phyloP scores from a whole-genome alignment of 1,140 invertebrate genomes.

The Bombus affinis region DNA sequence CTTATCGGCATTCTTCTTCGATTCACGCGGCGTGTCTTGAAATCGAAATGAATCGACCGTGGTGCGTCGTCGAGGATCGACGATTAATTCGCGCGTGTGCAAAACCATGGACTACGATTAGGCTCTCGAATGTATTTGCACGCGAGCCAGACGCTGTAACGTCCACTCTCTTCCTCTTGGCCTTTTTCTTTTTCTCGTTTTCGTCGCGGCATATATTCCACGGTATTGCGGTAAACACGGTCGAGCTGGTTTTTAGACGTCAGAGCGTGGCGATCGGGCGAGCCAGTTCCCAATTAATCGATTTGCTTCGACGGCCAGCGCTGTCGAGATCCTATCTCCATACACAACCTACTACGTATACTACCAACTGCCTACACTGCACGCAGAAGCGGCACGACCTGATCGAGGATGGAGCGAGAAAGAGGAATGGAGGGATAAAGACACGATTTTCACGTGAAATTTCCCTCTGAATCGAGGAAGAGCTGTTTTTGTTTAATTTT shows the following conservation, averaged over 20 bases:
- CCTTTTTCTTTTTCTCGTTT: not conserved
- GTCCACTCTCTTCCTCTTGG: not conserved
- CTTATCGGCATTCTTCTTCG: not conserved
- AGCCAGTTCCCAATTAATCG: slow-evolving; percentile 72
- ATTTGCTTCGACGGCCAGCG: slow-evolving; percentile 73
- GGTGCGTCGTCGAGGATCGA: not conserved
- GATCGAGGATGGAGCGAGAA: not conserved
- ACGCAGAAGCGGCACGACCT: slow-evolving; percentile 21
- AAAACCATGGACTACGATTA: not conserved
- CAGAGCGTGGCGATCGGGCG: slow-evolving; percentile 62
- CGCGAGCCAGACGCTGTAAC: not conserved
- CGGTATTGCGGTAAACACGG: slow-evolving; percentile 53
- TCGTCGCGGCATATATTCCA: slow-evolving; percentile 16
- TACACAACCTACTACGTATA: slow-evolving; percentile 33
- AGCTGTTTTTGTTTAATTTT: not conserved
- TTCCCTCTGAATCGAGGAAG: not conserved
- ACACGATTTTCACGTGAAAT: not conserved
- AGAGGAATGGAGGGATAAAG: not conserved
- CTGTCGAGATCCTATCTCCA: slow-evolving; percentile 61
- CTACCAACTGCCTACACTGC: slow-evolving; percentile 18
- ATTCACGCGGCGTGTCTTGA: not conserved
- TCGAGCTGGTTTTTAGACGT: slow-evolving; percentile 61
- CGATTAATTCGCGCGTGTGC: slow-evolving; percentile 12
- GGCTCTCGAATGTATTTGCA: not conserved
- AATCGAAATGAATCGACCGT: not conserved